Evolutionary conservation across 2,888 invertebrate genomes (phyloP).

Genomic region (Xanthorhoe spadicearia): DNA sequence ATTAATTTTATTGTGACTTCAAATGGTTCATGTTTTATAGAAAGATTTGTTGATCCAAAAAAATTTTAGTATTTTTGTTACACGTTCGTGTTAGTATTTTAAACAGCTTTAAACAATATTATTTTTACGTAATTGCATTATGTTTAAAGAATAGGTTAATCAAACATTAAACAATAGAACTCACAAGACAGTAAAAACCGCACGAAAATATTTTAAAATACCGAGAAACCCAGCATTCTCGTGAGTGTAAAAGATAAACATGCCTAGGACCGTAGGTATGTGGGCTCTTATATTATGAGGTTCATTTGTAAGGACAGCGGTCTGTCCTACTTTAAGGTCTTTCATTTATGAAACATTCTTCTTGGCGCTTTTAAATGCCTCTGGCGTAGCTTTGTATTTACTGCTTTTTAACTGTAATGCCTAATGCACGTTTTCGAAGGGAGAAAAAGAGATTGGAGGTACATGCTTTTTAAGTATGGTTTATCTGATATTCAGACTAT

Average conservation of each 20-base stretch:
- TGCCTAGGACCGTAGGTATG: conserved; percentile 3
- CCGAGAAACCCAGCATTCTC: neutral
- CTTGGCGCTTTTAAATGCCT: neutral
- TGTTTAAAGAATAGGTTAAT: too few species aligned
- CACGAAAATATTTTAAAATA: too few species aligned
- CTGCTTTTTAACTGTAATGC: neutral
- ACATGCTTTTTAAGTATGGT: too few species aligned
- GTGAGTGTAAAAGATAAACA: neutral
- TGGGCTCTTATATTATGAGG: conserved; percentile 2
- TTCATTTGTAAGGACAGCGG: conserved; percentile 15
- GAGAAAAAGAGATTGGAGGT: too few species aligned
- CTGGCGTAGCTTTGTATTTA: neutral
- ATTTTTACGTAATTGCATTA: too few species aligned
- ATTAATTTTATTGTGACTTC: too few species aligned
- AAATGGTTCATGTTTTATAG: neutral
- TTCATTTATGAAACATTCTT: conserved; percentile 9
- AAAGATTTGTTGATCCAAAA: neutral
- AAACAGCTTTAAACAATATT: too few species aligned
- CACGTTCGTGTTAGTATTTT: too few species aligned
- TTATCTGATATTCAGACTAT: too few species aligned
- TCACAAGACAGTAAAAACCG: too few species aligned
- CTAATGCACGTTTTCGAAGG: neutral
- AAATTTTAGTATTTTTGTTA: neutral
- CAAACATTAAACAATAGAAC: too few species aligned
- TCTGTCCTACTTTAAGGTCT: conserved; percentile 18